phyloP scores from a whole-genome alignment of 2,797 vertebrate genomes.

The Tympanoctomys barrerae region DNA sequence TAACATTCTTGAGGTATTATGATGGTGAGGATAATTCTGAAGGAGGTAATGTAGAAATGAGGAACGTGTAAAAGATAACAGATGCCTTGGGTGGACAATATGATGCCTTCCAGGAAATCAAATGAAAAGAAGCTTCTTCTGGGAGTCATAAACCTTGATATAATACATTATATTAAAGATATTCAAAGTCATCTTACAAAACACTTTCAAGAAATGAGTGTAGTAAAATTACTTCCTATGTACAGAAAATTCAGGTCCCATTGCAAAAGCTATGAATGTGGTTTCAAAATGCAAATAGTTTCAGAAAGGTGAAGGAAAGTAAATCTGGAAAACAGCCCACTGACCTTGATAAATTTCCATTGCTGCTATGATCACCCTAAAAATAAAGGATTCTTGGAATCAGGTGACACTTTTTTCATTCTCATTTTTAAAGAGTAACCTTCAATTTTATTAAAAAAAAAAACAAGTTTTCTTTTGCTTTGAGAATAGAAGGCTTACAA shows the following conservation, averaged over 20 bases:
- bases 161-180: neutral
- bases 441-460: neutral
- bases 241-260: neutral
- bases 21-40: conserved; percentile 14
- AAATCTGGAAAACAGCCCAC: neutral
- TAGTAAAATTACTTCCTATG: neutral
- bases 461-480: neutral
- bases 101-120: neutral
- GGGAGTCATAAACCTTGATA: neutral
- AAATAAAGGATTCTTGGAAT: neutral
- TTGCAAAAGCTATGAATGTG: neutral
- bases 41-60: neutral
- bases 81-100: neutral
- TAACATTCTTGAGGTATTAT: conserved; percentile 49
- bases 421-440: neutral
- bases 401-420: conserved; percentile 2
- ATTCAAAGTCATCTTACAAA: conserved; percentile 11
- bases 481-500: neutral
- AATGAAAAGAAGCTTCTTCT: conserved; percentile 50
- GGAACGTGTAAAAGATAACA: neutral
- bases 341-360: neutral
- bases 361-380: neutral
- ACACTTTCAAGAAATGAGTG: neutral
- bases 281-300: conserved; percentile 5
- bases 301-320: neutral